Evolutionary conservation across 2,113 vertebrate species (phyloP), one percentile per base, ranked within the genome.

Genomic region (Rhineura floridana): DNA sequence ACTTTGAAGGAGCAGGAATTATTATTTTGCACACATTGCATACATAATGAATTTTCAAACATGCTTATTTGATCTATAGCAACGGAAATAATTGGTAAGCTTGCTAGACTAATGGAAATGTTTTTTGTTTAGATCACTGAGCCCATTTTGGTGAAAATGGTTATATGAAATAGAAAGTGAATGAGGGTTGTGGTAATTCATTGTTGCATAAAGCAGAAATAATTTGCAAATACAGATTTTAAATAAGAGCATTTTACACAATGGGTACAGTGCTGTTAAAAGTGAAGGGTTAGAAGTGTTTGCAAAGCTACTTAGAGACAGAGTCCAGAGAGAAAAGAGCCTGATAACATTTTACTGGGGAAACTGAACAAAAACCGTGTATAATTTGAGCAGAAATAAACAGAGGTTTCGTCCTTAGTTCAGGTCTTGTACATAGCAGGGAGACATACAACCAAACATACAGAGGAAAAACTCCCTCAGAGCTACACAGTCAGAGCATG

Each of bases 61-160:
- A 88, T 80, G 84, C 88, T 93, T 94, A 89, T 96, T 94, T 95
- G 95, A 95, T 94, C 93, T 95, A 92, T 90, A 94, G 93, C 90
- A 91, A 90, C 86, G 85, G 91, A 95, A 95, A 95, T 95, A 94
- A 95, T 94, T 90, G 72, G 88, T 77, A 94, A 93, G 91, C 92
- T 92, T 93, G 94, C 95, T 95, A 95, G 91, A 93, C 91, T 95
- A 96, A 96, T 93, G 93, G 94, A 91, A 91, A 76, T 82, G 44
- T 42, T 95, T 87, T 85, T 88, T 92, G 93, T 95, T 44, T 75
- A 92, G 87, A 92, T 93, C 87, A 44, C 19, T 80, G 87, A 92
- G 86, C 73, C 63, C 73, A 36, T 91, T 93, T 65, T 87, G 84
- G 76, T 65, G 81, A 87, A 91, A 83, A 88, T 88, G 90, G 76